phyloP scores from a whole-genome alignment of 1,140 invertebrate genomes.

The Planococcus citri region DNA sequence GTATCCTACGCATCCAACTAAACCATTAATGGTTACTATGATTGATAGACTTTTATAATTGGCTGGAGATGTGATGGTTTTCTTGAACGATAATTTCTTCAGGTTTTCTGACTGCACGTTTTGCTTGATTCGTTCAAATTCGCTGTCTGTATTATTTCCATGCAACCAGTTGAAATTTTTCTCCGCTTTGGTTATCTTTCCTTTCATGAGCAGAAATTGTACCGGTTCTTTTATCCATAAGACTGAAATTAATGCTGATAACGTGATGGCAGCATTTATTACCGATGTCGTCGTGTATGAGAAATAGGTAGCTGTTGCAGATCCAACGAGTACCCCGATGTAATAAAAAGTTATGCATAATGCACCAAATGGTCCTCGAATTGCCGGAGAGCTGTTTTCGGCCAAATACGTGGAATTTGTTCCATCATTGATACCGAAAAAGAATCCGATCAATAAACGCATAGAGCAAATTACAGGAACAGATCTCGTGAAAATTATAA shows the following conservation, averaged over 20 bases:
- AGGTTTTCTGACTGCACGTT: conserved; percentile 26
- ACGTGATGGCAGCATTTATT: not conserved
- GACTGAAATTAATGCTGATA: conserved; percentile 36
- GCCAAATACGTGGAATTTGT: not conserved
- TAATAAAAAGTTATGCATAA: not conserved
- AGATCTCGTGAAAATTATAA: conserved; percentile 27
- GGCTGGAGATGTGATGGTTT: conserved; percentile 35
- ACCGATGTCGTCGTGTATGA: not conserved
- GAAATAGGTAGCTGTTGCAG: not conserved
- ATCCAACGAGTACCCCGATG: not conserved
- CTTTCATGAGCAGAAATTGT: conserved; percentile 47
- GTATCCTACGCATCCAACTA: conserved; percentile 26
- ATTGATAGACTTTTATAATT: conserved; percentile 38
- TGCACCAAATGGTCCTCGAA: not conserved
- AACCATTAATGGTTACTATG: conserved; percentile 34
- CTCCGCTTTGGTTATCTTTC: conserved; percentile 46
- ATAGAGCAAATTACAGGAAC: not conserved
- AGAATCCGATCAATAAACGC: not conserved
- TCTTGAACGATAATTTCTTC: conserved; percentile 33
- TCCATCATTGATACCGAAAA: not conserved
- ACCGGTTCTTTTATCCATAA: conserved; percentile 61
- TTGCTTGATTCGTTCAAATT: conserved; percentile 3
- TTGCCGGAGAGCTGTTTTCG: not conserved
- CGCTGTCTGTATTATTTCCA: conserved; percentile 28
- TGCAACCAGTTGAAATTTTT: conserved; percentile 51